Base-by-base conservation (phyloP, 2,888 invertebrate species). In the Operophtera brumata region DNA sequence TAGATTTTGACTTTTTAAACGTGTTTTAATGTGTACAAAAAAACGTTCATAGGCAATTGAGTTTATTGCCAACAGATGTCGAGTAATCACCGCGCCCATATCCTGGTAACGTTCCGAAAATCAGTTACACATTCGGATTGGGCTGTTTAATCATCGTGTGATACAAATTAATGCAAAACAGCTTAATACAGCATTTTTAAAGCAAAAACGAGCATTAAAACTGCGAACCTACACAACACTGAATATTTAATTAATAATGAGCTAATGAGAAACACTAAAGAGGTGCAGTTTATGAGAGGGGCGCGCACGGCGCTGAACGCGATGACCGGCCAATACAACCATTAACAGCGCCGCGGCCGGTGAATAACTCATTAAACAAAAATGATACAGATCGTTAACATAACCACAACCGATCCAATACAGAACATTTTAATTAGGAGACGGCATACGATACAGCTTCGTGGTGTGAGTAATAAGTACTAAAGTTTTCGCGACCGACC, bases 341-440 rank as follows among this genome's bases (percentile, higher is more conserved):
- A 70, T 70, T 65, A 65, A 30, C 64, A 59, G 69, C 67, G 71
- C 69, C 65, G 70, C 59, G 49, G 61, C 67, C 66, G 62, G 66
- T 74, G 76, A 82, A 80, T 81, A 84, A 78, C 74, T 85, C 86
- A 86, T 86, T 87, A 86, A 82, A 80, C 78, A 78, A 86, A 86
- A 86, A 78, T 84, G 86, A 88, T 88, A 83, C 71, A 66, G 69
- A 87, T 88, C 88, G 80, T 78, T 73, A 76, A 76, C 70, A 69
- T 64, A 73, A 71, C 71, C 75, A 72, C 72, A 70, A 67, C 66
- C 70, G 75, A 82, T 83, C 75, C 79, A 76, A 83, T 84, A 80
- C 74, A 64, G 73, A 82, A 88, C 83, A 77, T 84, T 87, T 87
- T 88, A 89, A 90, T 90, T 87, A 87, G 79, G 77, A 73, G 53